These are phyloP conservation scores for Sander vitreus DNA, from an alignment of 2,113 vertebrate species.

Conservation along the genomic window DNA sequence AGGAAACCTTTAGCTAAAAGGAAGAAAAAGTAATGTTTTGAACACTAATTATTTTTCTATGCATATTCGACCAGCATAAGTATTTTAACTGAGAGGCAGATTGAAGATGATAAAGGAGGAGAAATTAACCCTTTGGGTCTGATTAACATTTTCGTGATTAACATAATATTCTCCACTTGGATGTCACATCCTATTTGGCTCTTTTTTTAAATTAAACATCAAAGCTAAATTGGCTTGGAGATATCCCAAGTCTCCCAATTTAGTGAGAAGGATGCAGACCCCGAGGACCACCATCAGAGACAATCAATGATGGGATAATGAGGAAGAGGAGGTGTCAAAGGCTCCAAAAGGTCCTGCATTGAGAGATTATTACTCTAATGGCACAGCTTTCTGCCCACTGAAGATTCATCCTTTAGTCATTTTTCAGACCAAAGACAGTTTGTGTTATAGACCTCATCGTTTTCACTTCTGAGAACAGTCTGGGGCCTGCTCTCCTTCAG, in stretches of 20 bases:
- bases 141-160: constrained; percentile 84
- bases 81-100: constrained; percentile 67
- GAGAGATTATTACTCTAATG: constrained; percentile 65
- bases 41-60: constrained; percentile 68
- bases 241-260: constrained; percentile 74
- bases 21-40: constrained; percentile 55
- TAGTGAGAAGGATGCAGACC: constrained; percentile 66
- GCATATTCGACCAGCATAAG: constrained; percentile 41
- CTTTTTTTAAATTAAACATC: constrained; percentile 73
- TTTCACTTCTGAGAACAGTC: constrained; percentile 13
- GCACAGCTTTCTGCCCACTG: constrained; percentile 35
- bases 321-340: constrained; percentile 55
- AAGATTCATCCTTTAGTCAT: constrained; percentile 44
- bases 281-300: constrained; percentile 61
- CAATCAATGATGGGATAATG: constrained; percentile 60
- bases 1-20: constrained; percentile 70
- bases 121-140: constrained; percentile 82
- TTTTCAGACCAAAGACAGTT: constrained; percentile 18
- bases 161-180: constrained; percentile 78
- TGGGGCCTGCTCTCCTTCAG: neutral
- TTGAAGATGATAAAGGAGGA: constrained; percentile 74
- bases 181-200: constrained; percentile 69
- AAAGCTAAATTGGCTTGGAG: constrained; percentile 75
- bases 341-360: constrained; percentile 54
- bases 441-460: neutral